These are phyloP conservation scores for Rhimphoctona megacephalus DNA, from an alignment of 2,888 invertebrate species.

Conservation along the genomic window DNA sequence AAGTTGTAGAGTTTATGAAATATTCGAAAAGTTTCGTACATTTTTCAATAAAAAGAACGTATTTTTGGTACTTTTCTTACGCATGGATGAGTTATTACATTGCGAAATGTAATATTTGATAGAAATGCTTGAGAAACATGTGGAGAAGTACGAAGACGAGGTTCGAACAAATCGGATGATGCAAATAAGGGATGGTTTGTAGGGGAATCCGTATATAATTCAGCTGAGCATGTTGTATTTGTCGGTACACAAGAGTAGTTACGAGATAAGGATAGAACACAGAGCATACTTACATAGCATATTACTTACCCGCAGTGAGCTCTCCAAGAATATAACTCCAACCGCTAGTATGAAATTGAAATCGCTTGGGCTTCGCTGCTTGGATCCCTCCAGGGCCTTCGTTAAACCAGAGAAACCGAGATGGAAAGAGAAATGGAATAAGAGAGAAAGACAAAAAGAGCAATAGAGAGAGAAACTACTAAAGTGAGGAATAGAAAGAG, in stretches of 20 bases:
- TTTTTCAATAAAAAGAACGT: neutral
- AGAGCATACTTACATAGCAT: conserved; percentile 56
- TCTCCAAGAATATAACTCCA: conserved; percentile 40
- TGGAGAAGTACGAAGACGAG: neutral
- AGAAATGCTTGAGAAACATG: conserved; percentile 3
- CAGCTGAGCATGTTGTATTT: conserved; percentile 28
- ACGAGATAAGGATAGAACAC: conserved; percentile 42
- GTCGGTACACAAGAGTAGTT: conserved; percentile 45
- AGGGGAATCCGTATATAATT: conserved; percentile 10
- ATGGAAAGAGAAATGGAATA: conserved; percentile 14
- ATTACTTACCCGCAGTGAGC: conserved; percentile 52
- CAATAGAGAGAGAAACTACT: conserved; percentile 13
- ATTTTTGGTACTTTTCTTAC: neutral
- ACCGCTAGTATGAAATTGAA: conserved; percentile 59
- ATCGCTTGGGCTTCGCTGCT: conserved; percentile 49
- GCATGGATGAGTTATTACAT: neutral
- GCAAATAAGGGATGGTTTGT: conserved; percentile 9
- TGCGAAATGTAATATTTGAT: conserved; percentile 1
- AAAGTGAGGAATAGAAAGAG: conserved; percentile 11
- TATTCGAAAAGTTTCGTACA: neutral
- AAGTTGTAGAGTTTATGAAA: neutral
- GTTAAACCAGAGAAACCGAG: conserved; percentile 26
- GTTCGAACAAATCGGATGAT: conserved; percentile 13
- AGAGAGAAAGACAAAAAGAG: conserved; percentile 22
- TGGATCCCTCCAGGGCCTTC: conserved; percentile 34